Evolutionary conservation across 2,797 vertebrate species (phyloP).

Genomic region (Pangasius djambal): DNA sequence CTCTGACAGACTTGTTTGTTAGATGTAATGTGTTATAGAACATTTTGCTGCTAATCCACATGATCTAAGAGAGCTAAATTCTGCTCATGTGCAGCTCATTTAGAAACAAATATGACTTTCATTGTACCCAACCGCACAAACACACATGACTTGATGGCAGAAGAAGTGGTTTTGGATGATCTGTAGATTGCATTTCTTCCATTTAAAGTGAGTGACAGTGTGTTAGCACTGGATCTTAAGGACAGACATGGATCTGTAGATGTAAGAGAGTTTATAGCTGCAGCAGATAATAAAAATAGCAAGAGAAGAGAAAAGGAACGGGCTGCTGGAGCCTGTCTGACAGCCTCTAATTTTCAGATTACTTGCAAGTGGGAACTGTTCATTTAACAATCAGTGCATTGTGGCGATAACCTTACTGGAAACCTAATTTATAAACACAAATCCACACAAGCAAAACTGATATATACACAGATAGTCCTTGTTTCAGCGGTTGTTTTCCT

Average conservation of each 20-base stretch:
- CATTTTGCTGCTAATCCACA: slow-evolving; percentile 15
- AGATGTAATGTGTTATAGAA: background rate
- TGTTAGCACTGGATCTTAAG: background rate
- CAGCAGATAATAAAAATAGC: slow-evolving; percentile 37
- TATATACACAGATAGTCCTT: slow-evolving; percentile 1
- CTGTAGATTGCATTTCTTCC: slow-evolving; percentile 8
- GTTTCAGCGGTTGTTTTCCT: background rate
- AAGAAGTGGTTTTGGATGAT: slow-evolving; percentile 35
- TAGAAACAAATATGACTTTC: slow-evolving; percentile 65
- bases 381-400: slow-evolving; percentile 42
- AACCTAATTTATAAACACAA: slow-evolving; percentile 8
- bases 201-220: background rate
- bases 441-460: slow-evolving; percentile 6
- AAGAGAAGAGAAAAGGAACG: slow-evolving; percentile 8
- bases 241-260: slow-evolving; percentile 21
- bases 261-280: slow-evolving; percentile 14
- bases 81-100: slow-evolving; percentile 50
- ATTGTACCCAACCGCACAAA: slow-evolving; percentile 47
- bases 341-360: slow-evolving; percentile 49
- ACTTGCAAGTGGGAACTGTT: slow-evolving; percentile 34
- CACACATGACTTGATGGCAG: slow-evolving; percentile 30
- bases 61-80: slow-evolving; percentile 32
- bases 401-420: slow-evolving; percentile 23
- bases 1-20: slow-evolving; percentile 6
- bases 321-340: slow-evolving; percentile 38